Evolutionary conservation across 23 tunicate species (phyloP).

Genomic region (Aplidium turbinatum): DNA sequence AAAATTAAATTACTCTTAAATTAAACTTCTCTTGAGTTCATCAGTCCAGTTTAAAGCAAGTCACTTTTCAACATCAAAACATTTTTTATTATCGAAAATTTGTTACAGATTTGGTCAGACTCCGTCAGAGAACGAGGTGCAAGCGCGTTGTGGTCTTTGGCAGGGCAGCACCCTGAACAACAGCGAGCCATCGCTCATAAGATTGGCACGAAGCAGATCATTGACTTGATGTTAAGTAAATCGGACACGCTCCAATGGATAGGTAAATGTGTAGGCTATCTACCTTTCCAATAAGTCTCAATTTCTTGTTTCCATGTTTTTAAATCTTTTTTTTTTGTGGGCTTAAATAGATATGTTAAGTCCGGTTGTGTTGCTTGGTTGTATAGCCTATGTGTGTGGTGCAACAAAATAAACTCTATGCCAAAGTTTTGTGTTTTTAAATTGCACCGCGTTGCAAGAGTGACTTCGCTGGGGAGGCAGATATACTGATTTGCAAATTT

Average conservation of each 20-base stretch:
- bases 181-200: constrained; percentile 59
- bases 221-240: constrained; percentile 77
- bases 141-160: constrained; percentile 72
- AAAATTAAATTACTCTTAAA: too few species aligned
- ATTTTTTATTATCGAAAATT: background rate
- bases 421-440: too few species aligned
- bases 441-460: too few species aligned
- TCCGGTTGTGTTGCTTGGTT: too few species aligned
- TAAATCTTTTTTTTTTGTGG: too few species aligned
- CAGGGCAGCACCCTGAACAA: constrained; percentile 80
- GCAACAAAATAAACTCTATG: too few species aligned
- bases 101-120: constrained; percentile 62
- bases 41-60: background rate
- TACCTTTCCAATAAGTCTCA: too few species aligned
- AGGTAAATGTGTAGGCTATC: constrained; percentile 40
- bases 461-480: too few species aligned
- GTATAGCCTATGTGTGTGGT: too few species aligned
- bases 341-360: too few species aligned
- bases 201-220: constrained; percentile 65
- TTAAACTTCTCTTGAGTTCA: background rate
- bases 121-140: constrained; percentile 79
- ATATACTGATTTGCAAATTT: too few species aligned
- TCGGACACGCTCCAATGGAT: constrained; percentile 64
- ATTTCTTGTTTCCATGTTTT: too few species aligned
- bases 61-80: background rate